Base-by-base conservation (phyloP, 2,113 vertebrate genomes). In the Thalassoma bifasciatum region DNA sequence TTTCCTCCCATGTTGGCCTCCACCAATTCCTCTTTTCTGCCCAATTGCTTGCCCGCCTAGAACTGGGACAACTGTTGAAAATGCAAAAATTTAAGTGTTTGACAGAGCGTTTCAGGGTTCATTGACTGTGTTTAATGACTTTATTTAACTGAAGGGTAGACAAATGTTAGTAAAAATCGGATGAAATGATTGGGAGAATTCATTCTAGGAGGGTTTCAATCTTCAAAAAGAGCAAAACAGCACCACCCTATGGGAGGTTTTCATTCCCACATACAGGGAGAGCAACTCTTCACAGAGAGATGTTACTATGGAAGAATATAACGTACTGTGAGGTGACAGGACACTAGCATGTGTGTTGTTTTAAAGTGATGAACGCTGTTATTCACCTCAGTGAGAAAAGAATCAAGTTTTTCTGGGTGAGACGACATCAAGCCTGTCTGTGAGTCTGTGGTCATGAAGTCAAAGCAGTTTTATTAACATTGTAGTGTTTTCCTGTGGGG, bases 211-310 rank as follows among this genome's bases (percentile, higher is more conserved):
- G 74, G n/a, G 5, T 63, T 30, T 67, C 74, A 14, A 22, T 63
- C 70, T 81, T 50, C 57, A 71, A 7, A 26, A 17, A 34, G 83
- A 78, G 78, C 67, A 77, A 77, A 90, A 85, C 81, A 87, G 88
- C 82, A 64, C 90, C 86, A 83, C 83, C 89, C 67, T 11, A 79
- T 86, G 90, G 83, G 53, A 75, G 79, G n/a, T 56, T 66, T 23
- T 47, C 47, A 73, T 5, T 69, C 50, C 74, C 72, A 66, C 86
- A 86, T 11, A 8, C 42, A 42, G 42, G 51, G 22, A 56, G 64
- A 76, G 64, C 8, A 74, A 8, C 50, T 0, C 73, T 59, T 66
- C 21, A 21, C 11, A 6, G 53, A 58, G 69, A 66, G 40, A 65
- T 51, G 58, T 69, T 59, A 77, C 80, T 61, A 37, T 66, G 69